A percentile compares a stretch with the other conserved stretches of the same genome.
phyloP scores from a whole-genome alignment of 2,888 invertebrate species.

The Cryptus armator region DNA sequence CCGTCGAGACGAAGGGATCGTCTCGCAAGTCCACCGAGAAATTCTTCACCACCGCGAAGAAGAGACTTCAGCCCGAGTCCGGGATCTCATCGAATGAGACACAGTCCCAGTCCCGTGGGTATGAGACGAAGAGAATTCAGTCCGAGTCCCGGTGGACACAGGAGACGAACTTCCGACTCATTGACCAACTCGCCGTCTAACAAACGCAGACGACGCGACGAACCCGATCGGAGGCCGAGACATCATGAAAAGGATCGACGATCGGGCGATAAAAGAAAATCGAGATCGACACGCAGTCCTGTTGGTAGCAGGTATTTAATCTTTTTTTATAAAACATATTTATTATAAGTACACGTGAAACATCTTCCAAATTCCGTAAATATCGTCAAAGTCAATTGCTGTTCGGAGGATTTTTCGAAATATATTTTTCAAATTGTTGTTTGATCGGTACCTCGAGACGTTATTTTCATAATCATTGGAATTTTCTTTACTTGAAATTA shows the following conservation, averaged over 20 bases:
- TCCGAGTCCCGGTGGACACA: slow-evolving; percentile 77
- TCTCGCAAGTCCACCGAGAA: slow-evolving; percentile 60
- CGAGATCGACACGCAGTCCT: slow-evolving; percentile 83
- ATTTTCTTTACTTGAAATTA: no score
- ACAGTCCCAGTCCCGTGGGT: slow-evolving; percentile 79
- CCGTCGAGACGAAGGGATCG: slow-evolving; percentile 77
- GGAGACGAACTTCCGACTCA: slow-evolving; percentile 78
- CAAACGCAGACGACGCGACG: slow-evolving; percentile 84
- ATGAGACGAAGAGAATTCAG: slow-evolving; percentile 80
- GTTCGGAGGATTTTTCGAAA: no score
- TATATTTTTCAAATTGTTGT: no score
- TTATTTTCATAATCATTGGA: no score
- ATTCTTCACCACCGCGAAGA: slow-evolving; percentile 70
- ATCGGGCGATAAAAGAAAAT: slow-evolving; percentile 83
- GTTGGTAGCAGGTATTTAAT: slow-evolving; percentile 77
- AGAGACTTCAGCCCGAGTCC: slow-evolving; percentile 80
- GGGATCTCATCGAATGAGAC: slow-evolving; percentile 77
- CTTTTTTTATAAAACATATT: not conserved
- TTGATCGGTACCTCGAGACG: no score
- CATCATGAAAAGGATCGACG: slow-evolving; percentile 85
- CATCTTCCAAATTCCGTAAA: no score
- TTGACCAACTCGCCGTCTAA: slow-evolving; percentile 81
- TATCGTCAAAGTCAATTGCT: no score
- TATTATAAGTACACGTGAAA: not conserved
- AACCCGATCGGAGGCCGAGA: slow-evolving; percentile 85